Base-by-base conservation (phyloP, 2,888 invertebrate species). In the Laspeyria flexula region DNA sequence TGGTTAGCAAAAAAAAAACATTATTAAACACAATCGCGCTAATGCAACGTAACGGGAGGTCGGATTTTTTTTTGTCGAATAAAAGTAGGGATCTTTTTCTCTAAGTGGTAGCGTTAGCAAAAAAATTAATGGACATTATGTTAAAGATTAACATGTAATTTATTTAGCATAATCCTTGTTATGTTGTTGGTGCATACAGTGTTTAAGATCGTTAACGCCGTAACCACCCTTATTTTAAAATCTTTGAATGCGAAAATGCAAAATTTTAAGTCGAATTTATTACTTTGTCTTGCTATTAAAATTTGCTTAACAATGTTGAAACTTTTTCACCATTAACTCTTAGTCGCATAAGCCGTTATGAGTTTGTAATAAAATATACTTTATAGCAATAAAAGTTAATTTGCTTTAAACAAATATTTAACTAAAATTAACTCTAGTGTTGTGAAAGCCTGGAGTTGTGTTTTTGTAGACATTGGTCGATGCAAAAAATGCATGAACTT, bases 11-110 rank as follows among this genome's bases (percentile, higher is more conserved):
- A 71, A 65, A 71, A 60, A 60, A 59, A 44, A 49, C 43, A 50
- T 53, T 56, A 57, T 60, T 61, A 67, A 52, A 71, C 30, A 70
- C 61, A 71, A 68, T 71, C 54, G 61, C 37, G 52, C 61, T 68
- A 68, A 71, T 67, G 68, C 64, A 71, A 60, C 55, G 46, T 44
- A 47, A 60, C 54, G 13, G 49, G 43, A 44, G 43, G 45, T 34
- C 52, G 13, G 35, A 33, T 7, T 52, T 55, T 54, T 50, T 46
- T 56, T 23, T 37, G 42, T 51, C 55, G 52, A 55, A 61, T 59
- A 64, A 64, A 71, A 67, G 61, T 50, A 61, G 41, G 43, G 49
- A 53, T 64, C 50, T 59, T 65, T 55, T 48, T 43, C 65, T 55
- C 50, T 54, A 60, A 64, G 67, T 71, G 62, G 59, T 65, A 69